A percentile compares a stretch with the other conserved stretches of the same genome.
These are phyloP conservation scores for Halcyon leucocephala DNA, from an alignment of 2,797 vertebrate species.

Conservation along the genomic window DNA sequence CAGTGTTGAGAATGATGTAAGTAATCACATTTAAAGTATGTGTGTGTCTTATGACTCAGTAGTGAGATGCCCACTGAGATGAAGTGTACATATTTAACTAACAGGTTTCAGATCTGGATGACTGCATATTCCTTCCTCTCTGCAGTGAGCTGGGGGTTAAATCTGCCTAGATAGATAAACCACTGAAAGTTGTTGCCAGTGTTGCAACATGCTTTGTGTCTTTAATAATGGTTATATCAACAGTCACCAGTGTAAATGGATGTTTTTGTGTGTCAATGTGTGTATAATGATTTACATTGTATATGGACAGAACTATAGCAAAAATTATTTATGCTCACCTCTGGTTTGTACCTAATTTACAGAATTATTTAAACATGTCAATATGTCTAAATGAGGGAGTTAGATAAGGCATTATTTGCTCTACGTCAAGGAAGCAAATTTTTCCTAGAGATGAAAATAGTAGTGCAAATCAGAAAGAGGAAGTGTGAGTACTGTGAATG, in stretches of 20 bases:
- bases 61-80: not conserved
- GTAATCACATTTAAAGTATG: not conserved
- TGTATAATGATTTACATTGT: not conserved
- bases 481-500: not conserved
- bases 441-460: not conserved
- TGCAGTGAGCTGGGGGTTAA: not conserved
- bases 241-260: rapidly evolving
- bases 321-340: not conserved
- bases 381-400: not conserved
- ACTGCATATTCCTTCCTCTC: not conserved
- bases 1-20: not conserved
- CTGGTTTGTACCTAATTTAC: not conserved
- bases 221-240: not conserved
- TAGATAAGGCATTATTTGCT: not conserved
- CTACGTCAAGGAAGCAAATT: not conserved
- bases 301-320: not conserved
- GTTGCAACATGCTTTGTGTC: not conserved
- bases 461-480: not conserved
- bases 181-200: not conserved
- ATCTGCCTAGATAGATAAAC: not conserved
- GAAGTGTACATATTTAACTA: not conserved
- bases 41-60: not conserved
- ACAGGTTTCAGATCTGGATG: not conserved
- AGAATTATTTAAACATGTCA: not conserved
- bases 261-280: not conserved